phyloP scores from a whole-genome alignment of 2,113 vertebrate species.

The Lagopus leucura region DNA sequence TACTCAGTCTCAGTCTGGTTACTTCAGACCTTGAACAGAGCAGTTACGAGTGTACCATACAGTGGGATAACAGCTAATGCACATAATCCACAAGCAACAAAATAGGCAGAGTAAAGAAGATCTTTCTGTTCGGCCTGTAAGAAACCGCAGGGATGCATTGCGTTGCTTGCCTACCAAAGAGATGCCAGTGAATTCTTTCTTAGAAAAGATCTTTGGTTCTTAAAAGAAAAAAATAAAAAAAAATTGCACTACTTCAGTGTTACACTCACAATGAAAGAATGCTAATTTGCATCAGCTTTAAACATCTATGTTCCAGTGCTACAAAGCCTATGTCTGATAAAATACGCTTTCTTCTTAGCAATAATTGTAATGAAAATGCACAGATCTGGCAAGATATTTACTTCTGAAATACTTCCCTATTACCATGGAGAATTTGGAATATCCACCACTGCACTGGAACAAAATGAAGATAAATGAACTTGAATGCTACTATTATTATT shows the following conservation, averaged over 20 bases:
- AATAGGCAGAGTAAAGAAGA: slow-evolving; percentile 31
- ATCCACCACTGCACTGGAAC: slow-evolving; percentile 63
- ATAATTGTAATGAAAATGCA: slow-evolving; percentile 68
- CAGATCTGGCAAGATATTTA: slow-evolving; percentile 60
- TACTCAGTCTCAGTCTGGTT: neutral
- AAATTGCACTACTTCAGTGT: slow-evolving; percentile 56
- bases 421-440: slow-evolving; percentile 71
- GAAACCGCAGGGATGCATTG: slow-evolving; percentile 64
- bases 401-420: slow-evolving; percentile 67
- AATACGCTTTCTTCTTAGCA: slow-evolving; percentile 43
- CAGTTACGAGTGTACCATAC: slow-evolving; percentile 73
- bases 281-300: slow-evolving; percentile 72
- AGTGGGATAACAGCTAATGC: slow-evolving; percentile 81
- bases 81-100: slow-evolving; percentile 78
- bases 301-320: slow-evolving; percentile 26
- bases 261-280: slow-evolving; percentile 52
- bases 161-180: slow-evolving; percentile 58
- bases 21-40: slow-evolving; percentile 70
- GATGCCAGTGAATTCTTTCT: slow-evolving; percentile 62
- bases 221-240: slow-evolving; percentile 36
- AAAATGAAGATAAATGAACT: slow-evolving; percentile 68
- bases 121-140: slow-evolving; percentile 55
- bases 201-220: slow-evolving; percentile 64
- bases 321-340: slow-evolving; percentile 66
- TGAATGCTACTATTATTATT: slow-evolving; percentile 67